Percentiles rank a stretch among this genome's conserved stretches.
These are phyloP conservation scores for Tetraneura akinire DNA, from an alignment of 1,140 invertebrate genomes.

Conservation along the genomic window DNA sequence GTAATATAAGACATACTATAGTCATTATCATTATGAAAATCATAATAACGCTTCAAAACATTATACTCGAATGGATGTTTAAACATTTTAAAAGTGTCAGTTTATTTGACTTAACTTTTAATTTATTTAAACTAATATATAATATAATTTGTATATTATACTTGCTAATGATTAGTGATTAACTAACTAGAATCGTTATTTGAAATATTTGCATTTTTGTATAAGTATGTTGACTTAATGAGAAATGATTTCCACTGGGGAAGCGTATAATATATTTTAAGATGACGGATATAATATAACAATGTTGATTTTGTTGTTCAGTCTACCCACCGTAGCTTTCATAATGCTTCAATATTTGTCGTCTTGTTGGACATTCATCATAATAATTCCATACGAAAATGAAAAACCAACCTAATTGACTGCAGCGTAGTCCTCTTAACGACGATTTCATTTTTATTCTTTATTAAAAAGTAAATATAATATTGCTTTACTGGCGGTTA, in stretches of 20 bases:
- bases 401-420: conserved; percentile 36
- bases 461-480: conserved; percentile 16
- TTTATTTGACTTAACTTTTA: too few species aligned
- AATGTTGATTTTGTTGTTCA: conserved; percentile 35
- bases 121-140: too few species aligned
- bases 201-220: not conserved
- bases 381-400: not conserved
- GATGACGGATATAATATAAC: conserved; percentile 30
- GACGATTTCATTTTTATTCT: not conserved
- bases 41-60: too few species aligned
- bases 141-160: not conserved
- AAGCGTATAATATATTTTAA: conserved; percentile 6
- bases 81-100: too few species aligned
- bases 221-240: not conserved
- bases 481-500: not conserved
- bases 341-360: conserved; percentile 23
- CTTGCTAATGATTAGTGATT: not conserved
- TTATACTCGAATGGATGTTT: too few species aligned
- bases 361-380: conserved; percentile 25
- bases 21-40: too few species aligned
- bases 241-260: conserved; percentile 22
- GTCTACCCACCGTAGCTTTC: conserved; percentile 26
- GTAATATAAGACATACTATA: too few species aligned
- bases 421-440: not conserved
- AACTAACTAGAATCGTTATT: not conserved